phyloP scores from a whole-genome alignment of 2,113 vertebrate species.

The Apodemus sylvaticus region DNA sequence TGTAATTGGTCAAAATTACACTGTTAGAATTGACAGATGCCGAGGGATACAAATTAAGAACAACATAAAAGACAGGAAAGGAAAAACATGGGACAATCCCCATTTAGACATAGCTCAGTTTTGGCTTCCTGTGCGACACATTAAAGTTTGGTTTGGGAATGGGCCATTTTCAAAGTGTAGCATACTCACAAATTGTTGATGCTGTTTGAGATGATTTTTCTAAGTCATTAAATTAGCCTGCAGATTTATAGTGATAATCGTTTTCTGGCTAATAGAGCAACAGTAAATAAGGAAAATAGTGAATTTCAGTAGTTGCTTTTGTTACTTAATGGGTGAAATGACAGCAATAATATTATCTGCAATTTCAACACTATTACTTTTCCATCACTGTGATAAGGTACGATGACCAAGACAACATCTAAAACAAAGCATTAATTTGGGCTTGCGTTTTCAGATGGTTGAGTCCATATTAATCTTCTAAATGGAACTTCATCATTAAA shows the following conservation, averaged over 20 bases:
- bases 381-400: not conserved
- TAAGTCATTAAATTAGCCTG: not conserved
- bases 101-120: not conserved
- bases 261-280: conserved; percentile 47
- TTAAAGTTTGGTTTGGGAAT: not conserved
- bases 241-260: not conserved
- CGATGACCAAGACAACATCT: not conserved
- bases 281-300: conserved; percentile 5
- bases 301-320: conserved; percentile 40
- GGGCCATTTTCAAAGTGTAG: conserved; percentile 39
- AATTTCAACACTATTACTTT: not conserved
- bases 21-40: not conserved
- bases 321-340: conserved; percentile 14
- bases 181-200: not conserved
- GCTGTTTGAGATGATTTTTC: conserved; percentile 16
- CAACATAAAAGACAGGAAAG: not conserved
- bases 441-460: not conserved
- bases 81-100: not conserved
- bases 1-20: not conserved
- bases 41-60: conserved; percentile 4
- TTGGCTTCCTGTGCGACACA: not conserved
- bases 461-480: not conserved
- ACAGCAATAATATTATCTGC: not conserved
- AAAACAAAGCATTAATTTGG: not conserved
- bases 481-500: not conserved